These are phyloP conservation scores for Microcebus murinus DNA, from an alignment of 2,113 vertebrate genomes.

Conservation along the genomic window DNA sequence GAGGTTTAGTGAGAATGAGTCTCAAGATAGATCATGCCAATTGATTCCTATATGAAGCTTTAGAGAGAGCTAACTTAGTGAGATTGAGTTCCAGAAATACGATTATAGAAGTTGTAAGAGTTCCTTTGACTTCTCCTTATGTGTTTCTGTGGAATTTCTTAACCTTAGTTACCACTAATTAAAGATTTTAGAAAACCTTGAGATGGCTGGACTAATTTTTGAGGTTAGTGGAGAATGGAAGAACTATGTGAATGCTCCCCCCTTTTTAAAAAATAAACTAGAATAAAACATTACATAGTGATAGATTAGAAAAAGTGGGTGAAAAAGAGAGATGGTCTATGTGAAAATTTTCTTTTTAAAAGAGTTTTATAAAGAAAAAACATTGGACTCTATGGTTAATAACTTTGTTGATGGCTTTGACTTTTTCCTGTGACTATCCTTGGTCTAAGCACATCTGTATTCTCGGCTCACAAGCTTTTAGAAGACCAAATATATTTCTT, in stretches of 20 bases:
- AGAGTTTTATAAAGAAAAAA: neutral
- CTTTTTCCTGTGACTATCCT: too few species aligned
- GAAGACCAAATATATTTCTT: neutral
- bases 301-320: neutral
- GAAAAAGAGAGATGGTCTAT: neutral
- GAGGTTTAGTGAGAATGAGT: neutral
- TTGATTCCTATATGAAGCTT: neutral
- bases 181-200: neutral
- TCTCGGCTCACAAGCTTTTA: neutral
- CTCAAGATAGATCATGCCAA: neutral
- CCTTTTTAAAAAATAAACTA: neutral
- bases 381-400: neutral
- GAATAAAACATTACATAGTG: neutral
- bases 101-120: neutral
- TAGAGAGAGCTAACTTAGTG: neutral
- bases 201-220: neutral
- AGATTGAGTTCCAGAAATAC: neutral
- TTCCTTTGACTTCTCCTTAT: neutral
- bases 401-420: neutral
- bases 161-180: neutral
- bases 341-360: neutral
- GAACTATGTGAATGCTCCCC: fast-evolving
- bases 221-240: fast-evolving
- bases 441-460: neutral
- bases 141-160: neutral